Conservation (phyloP, 1,140 invertebrate species). For the Aethina tumida region DNA sequence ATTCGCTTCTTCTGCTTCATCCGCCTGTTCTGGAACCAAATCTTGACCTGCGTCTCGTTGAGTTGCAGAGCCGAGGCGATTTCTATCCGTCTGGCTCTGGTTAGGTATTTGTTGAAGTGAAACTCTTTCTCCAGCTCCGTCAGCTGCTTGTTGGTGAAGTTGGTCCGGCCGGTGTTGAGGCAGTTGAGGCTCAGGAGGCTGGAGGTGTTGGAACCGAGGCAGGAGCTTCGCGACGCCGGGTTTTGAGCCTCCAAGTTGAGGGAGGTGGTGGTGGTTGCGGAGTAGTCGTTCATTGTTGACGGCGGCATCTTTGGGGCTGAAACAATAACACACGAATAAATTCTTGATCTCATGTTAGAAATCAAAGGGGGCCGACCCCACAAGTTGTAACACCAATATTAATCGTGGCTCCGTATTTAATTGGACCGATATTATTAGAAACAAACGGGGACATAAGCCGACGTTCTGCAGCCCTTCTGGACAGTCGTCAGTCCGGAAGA, state of each 20-base stretch:
- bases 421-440: too few species aligned
- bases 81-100: conserved; percentile 89
- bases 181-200: conserved; percentile 37
- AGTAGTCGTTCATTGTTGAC: conserved; percentile 27
- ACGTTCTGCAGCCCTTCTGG: too few species aligned
- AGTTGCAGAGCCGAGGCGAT: conserved; percentile 92
- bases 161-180: conserved; percentile 83
- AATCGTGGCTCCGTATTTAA: too few species aligned
- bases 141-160: conserved; percentile 98
- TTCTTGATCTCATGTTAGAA: background rate
- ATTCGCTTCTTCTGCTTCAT: conserved; percentile 93
- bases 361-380: background rate
- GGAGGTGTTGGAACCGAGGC: conserved; percentile 28
- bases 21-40: conserved; percentile 86
- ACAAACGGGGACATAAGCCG: too few species aligned
- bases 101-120: conserved; percentile 98
- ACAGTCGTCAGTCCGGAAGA: conserved; percentile 9
- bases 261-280: conserved; percentile 13
- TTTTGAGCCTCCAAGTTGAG: conserved; percentile 25
- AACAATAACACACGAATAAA: conserved; percentile 30
- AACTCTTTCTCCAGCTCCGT: conserved; percentile 99
- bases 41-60: conserved; percentile 93
- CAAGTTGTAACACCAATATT: too few species aligned
- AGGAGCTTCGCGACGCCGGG: conserved; percentile 23
- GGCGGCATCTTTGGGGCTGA: conserved; percentile 59